Evolutionary conservation across 2,797 vertebrate genomes (phyloP), one percentile per base, ranked within the genome.

Genomic region (Sphenodon punctatus): DNA sequence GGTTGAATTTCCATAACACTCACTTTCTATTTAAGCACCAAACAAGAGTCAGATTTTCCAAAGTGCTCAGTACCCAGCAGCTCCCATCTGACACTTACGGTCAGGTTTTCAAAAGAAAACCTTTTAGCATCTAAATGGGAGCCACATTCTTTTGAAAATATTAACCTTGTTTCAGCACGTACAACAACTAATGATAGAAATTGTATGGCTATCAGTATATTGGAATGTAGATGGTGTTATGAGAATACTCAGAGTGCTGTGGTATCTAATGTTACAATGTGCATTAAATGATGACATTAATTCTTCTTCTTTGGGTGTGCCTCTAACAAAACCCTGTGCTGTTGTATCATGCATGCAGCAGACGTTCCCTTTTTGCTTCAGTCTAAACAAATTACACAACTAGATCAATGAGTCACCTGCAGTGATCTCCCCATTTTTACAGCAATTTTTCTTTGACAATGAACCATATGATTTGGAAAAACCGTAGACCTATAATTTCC

Each of bases 271-370:
- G 30, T 76, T 84, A 85, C 93, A 88, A 91, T 82, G 86, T 81
- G 68, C 81, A 89, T 90, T 88, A 91, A 90, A 85, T 80, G 75
- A 90, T 84, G 67, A 46, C 59, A 88, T 91, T 87, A 87, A 82
- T 87, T 90, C 88, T 85, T 84, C 79, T 67, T 80, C 90, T 71
- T 9, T 80, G 75, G 23, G 46, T 71, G 30, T 1, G 0, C 80
- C 83, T 75, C 59, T 90, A 51, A 48, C 27, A 27, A 51, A 51
- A 51, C 23, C 25, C 13, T 66, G 46, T 20, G 78, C 86, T 84
- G 67, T 16, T 51, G 38, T 38, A 2, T 43, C 39, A 74, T 82
- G 63, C 59, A 76, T 32, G 6, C 56, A 32, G 53, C 19, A 27
- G 36, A 83, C 64, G 82, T 75, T 82, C 46, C 32, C 84, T 89